Percentiles rank a stretch among this genome's conserved stretches.
These are phyloP conservation scores for Meriones unguiculatus DNA, from an alignment of 2,113 vertebrate genomes.

Conservation along the genomic window DNA sequence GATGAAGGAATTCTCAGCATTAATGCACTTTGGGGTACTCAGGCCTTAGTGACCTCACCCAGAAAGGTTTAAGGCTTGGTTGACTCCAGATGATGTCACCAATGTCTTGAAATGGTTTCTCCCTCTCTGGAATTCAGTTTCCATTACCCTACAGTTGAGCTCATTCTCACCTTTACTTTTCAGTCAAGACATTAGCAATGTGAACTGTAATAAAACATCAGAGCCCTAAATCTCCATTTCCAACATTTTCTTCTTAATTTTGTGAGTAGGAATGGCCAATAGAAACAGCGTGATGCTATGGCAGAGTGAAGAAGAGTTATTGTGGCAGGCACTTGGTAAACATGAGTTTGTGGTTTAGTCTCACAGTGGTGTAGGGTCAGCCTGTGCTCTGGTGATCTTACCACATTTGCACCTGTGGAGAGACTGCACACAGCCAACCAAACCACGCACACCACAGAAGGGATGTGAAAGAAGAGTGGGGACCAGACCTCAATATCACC, in stretches of 20 bases:
- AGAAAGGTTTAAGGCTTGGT: not conserved
- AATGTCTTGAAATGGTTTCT: not conserved
- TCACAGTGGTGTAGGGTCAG: not conserved
- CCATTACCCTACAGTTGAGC: not conserved
- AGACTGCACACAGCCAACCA: not conserved
- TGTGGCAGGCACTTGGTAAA: not conserved
- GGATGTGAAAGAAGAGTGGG: not conserved
- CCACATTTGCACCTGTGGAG: not conserved
- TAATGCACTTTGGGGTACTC: not conserved
- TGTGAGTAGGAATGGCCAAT: constrained; percentile 57
- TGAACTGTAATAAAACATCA: not conserved
- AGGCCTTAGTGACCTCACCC: not conserved
- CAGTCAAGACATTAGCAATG: constrained; percentile 5
- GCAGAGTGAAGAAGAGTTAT: not conserved
- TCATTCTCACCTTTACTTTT: not conserved
- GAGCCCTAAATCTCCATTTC: not conserved
- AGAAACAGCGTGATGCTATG: constrained; percentile 58
- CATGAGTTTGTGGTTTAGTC: too few species aligned
- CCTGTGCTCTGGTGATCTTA: too few species aligned
- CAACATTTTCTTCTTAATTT: constrained; percentile 36
- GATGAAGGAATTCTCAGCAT: not conserved
- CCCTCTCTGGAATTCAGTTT: not conserved
- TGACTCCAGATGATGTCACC: not conserved
- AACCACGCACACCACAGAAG: too few species aligned
- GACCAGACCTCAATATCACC: not conserved